Percentiles rank a stretch among this genome's conserved stretches.
Conservation (phyloP, 2,888 invertebrate genomes). For the Sphaerophoria rueppellii region DNA sequence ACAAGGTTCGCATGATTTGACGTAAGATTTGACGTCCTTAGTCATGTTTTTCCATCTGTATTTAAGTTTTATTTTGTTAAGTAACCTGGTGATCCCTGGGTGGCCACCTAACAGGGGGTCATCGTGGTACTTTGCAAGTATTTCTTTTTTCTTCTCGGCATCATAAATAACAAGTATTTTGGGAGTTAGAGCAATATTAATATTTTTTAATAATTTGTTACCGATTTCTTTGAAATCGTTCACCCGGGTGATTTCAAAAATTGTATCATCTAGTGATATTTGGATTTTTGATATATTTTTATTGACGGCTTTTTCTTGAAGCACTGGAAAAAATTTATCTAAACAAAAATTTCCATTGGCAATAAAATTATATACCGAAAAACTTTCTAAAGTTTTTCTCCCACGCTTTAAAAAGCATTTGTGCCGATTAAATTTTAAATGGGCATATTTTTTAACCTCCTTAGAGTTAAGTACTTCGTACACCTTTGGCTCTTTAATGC, state of each 20-base stretch:
- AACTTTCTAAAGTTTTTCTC: constrained; percentile 20
- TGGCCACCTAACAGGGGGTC: constrained; percentile 6
- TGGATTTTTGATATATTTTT: constrained; percentile 30
- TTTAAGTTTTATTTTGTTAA: constrained; percentile 3
- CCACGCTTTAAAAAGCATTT: not conserved
- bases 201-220: constrained; percentile 22
- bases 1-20: constrained; percentile 10
- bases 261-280: constrained; percentile 14
- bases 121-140: not conserved
- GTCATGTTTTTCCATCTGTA: constrained; percentile 30
- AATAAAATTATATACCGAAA: constrained; percentile 31
- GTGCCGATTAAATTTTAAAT: constrained; percentile 11
- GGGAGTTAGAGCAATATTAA: constrained; percentile 25
- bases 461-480: constrained; percentile 25
- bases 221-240: constrained; percentile 18
- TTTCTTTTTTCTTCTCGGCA: too few relatives aligned
- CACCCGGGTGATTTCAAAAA: constrained; percentile 6
- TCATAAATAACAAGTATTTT: too few relatives aligned
- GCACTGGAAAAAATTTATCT: constrained; percentile 32
- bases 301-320: constrained; percentile 16
- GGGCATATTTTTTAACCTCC: constrained; percentile 25
- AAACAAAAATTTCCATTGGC: constrained; percentile 25
- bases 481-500: constrained; percentile 5
- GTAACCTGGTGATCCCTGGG: not conserved
- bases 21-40: constrained; percentile 4